Evolutionary conservation across 2,888 invertebrate genomes (phyloP).

Genomic region (Hipparchia sbordonii): DNA sequence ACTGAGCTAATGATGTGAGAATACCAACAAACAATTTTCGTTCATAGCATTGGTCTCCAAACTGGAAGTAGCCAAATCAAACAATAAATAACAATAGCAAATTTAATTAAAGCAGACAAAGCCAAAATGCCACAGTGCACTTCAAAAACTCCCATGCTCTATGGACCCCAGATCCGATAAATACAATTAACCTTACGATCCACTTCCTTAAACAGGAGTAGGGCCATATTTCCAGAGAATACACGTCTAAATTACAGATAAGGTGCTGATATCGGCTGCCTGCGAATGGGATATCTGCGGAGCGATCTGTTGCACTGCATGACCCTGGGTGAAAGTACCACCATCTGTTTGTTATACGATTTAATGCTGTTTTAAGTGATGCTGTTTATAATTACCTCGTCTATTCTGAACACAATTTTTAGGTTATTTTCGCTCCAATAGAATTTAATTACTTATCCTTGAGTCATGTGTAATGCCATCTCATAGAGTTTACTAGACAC

Average conservation of each 20-base stretch:
- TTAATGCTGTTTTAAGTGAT: constrained; percentile 15
- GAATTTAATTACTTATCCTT: no score
- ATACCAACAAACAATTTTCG: neutral
- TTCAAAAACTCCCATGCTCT: constrained; percentile 36
- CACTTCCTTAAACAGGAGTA: constrained; percentile 38
- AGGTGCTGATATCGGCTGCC: constrained; percentile 33
- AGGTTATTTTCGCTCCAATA: neutral
- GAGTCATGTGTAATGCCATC: no score
- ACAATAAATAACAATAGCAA: neutral
- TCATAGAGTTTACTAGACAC: no score
- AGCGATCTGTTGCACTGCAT: constrained; percentile 34
- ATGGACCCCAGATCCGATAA: constrained; percentile 36
- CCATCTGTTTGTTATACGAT: constrained; percentile 17
- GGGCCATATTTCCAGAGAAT: constrained; percentile 36
- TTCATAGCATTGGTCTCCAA: no score
- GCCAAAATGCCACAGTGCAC: neutral
- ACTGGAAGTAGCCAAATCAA: neutral
- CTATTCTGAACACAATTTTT: neutral
- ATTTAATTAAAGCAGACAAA: constrained; percentile 13
- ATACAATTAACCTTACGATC: constrained; percentile 39
- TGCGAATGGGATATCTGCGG: constrained; percentile 33
- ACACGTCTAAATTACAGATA: constrained; percentile 45
- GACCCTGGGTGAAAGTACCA: constrained; percentile 36
- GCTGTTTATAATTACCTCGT: neutral
- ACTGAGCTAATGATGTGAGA: neutral